Percentiles rank a stretch among this genome's conserved stretches.
phyloP scores from a whole-genome alignment of 2,888 invertebrate genomes.

The Sceliomorpha sp. region DNA sequence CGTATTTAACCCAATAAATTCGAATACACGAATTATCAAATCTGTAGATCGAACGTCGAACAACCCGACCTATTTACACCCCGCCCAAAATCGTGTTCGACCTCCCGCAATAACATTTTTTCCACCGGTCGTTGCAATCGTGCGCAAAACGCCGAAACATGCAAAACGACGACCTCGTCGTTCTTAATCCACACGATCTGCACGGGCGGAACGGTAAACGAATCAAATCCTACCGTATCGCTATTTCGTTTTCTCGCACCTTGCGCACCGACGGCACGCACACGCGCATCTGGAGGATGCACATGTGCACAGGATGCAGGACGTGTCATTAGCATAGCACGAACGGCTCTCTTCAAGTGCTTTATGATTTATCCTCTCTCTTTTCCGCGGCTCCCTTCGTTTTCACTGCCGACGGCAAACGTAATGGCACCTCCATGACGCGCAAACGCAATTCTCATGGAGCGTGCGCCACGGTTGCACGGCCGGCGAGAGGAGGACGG shows the following conservation, averaged over 20 bases:
- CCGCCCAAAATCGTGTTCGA: no score
- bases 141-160: no score
- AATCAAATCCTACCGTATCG: slow-evolving; percentile 28
- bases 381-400: slow-evolving; percentile 26
- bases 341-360: slow-evolving; percentile 58
- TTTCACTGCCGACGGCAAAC: slow-evolving; percentile 38
- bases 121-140: no score
- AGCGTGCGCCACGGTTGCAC: slow-evolving; percentile 3
- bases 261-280: slow-evolving; percentile 31
- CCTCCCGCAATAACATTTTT: no score
- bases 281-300: slow-evolving; percentile 57
- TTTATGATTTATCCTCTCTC: slow-evolving; percentile 72
- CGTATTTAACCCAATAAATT: no score
- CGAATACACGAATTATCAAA: no score
- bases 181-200: no score
- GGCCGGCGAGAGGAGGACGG: background rate
- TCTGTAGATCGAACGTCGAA: no score
- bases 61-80: no score
- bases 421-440: slow-evolving; percentile 51
- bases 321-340: slow-evolving; percentile 74
- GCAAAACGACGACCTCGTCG: no score
- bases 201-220: slow-evolving; percentile 26
- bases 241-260: slow-evolving; percentile 30
- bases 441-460: slow-evolving; percentile 35
- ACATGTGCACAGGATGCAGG: slow-evolving; percentile 66